Conservation (phyloP, 2,113 vertebrate species). For the Eubucco bourcierii region DNA sequence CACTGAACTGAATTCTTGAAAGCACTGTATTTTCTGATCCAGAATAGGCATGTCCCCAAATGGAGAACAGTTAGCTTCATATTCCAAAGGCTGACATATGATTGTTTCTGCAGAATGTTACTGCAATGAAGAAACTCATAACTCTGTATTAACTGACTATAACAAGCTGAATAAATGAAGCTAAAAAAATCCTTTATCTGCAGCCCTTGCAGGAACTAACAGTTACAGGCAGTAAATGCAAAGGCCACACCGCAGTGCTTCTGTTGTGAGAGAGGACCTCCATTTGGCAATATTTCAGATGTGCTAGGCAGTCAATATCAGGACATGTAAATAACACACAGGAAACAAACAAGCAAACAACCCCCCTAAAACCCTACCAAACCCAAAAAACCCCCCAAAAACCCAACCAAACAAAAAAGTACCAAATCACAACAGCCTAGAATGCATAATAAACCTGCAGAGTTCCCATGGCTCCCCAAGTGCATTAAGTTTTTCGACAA, state of each 20-base stretch:
- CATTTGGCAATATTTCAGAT: neutral
- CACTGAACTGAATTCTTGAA: neutral
- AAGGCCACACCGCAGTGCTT: neutral
- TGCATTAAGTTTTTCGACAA: neutral
- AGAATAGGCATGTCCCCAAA: neutral
- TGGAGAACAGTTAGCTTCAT: neutral
- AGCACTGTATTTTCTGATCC: neutral
- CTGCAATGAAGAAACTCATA: neutral
- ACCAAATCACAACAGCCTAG: neutral
- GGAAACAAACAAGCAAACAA: neutral
- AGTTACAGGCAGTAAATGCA: neutral
- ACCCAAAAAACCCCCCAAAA: too few species aligned
- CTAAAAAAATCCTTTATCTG: neutral
- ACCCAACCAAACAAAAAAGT: too few species aligned
- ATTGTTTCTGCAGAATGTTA: neutral
- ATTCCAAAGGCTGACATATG: neutral
- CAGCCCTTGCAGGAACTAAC: neutral
- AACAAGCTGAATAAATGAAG: neutral
- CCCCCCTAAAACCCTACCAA: too few species aligned
- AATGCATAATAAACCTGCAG: neutral
- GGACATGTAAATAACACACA: neutral
- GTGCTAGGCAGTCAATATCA: neutral
- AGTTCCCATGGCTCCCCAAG: accelerated
- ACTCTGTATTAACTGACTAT: neutral
- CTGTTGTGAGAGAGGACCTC: neutral